Conservation (phyloP, 2,797 vertebrate species). For the Psittacula echo region DNA sequence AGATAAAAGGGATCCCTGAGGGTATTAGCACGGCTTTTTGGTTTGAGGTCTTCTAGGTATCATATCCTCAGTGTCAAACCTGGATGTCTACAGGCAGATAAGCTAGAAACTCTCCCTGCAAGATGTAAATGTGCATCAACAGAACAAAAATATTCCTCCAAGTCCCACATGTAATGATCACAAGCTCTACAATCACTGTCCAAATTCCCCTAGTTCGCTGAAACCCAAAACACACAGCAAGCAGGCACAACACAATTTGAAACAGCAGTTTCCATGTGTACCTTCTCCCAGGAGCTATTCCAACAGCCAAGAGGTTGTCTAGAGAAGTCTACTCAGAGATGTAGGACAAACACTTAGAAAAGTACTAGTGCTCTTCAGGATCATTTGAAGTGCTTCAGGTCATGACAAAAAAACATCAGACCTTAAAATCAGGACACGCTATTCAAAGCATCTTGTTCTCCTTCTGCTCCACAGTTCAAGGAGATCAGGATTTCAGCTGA, state of each 20-base stretch:
- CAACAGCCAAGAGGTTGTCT: neutral
- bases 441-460: neutral
- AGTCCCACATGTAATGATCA: neutral
- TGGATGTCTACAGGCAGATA: neutral
- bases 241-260: neutral
- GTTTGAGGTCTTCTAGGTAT: neutral
- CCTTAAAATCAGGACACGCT: neutral
- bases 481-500: neutral
- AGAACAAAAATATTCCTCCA: neutral
- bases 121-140: neutral
- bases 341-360: neutral
- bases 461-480: neutral
- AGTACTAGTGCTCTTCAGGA: neutral
- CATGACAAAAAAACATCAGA: neutral
- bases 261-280: fast-evolving
- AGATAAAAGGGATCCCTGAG: neutral
- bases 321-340: neutral
- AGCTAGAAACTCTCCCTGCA: neutral
- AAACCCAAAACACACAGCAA: neutral
- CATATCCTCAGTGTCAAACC: neutral
- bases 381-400: neutral
- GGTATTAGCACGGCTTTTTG: neutral
- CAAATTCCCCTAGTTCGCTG: neutral
- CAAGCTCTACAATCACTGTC: neutral
- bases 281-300: neutral